These are phyloP conservation scores for Hippocampus mohnikei DNA, from an alignment of 2,113 vertebrate genomes.

Conservation along the genomic window DNA sequence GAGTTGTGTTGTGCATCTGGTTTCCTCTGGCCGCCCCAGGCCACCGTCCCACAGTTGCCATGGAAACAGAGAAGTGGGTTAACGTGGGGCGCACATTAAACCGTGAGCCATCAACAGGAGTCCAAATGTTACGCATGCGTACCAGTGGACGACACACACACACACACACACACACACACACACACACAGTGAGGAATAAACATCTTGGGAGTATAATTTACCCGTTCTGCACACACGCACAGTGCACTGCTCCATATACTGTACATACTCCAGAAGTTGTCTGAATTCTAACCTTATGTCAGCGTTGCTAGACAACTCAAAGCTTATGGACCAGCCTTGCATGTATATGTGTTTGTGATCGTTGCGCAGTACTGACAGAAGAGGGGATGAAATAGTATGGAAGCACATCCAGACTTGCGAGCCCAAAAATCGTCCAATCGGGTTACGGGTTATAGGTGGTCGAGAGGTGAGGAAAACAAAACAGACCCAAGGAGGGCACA, in stretches of 20 bases:
- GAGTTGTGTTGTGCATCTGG: conserved; percentile 40
- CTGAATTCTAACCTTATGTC: conserved; percentile 50
- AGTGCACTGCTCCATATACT: conserved; percentile 18
- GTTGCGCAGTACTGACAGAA: conserved; percentile 25
- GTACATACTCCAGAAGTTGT: conserved; percentile 45
- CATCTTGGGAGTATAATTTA: conserved; percentile 21
- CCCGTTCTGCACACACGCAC: conserved; percentile 18
- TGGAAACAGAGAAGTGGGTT: conserved; percentile 66
- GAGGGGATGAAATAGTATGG: no score
- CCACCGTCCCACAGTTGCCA: conserved; percentile 61
- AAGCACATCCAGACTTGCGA: not conserved
- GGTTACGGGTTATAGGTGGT: not conserved
- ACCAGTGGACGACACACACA: conserved; percentile 9
- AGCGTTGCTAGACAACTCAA: conserved; percentile 64
- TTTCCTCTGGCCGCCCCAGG: conserved; percentile 39
- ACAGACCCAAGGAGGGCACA: not conserved
- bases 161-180: conserved; percentile 2
- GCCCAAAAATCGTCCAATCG: not conserved
- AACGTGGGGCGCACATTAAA: conserved; percentile 49
- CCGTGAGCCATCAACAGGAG: conserved; percentile 40
- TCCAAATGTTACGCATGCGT: conserved; percentile 33
- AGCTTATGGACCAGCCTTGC: conserved; percentile 37
- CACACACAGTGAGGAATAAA: conserved; percentile 12
- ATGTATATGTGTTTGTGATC: conserved; percentile 9
- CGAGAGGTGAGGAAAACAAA: not conserved